These are phyloP conservation scores for Montipora sp. DNA, from an alignment of 64 coral and sea anemone species.

Conservation along the genomic window DNA sequence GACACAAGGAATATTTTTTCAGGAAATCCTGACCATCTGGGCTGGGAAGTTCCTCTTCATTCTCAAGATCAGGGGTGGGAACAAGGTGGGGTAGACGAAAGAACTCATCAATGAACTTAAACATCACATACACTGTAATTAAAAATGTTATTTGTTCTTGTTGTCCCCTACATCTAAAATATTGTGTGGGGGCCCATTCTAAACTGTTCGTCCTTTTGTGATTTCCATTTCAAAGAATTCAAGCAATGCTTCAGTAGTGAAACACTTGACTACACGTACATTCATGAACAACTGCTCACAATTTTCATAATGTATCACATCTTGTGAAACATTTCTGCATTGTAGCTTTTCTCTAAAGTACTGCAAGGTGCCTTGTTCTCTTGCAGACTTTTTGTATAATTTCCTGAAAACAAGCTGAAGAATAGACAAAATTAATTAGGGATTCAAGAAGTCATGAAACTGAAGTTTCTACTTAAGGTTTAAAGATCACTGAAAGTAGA, in stretches of 20 bases:
- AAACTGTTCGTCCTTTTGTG: background rate
- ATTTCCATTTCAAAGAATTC: background rate
- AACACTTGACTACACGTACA: background rate
- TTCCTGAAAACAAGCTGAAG: constrained; percentile 12
- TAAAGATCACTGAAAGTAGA: too few species aligned
- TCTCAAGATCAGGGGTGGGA: background rate
- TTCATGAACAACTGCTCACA: constrained; percentile 10
- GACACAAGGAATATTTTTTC: background rate
- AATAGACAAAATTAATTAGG: background rate
- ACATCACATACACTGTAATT: background rate
- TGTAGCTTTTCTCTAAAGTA: background rate
- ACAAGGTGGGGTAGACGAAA: background rate
- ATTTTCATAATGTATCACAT: constrained; percentile 1
- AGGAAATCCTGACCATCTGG: background rate
- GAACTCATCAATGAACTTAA: constrained; percentile 40
- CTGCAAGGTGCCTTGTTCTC: background rate
- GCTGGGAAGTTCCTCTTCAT: background rate
- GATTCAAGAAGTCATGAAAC: background rate
- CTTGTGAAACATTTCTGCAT: background rate
- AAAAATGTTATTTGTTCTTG: background rate
- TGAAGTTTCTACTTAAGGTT: background rate
- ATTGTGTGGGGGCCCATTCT: constrained; percentile 1
- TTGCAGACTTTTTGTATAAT: background rate
- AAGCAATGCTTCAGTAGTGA: constrained; percentile 2
- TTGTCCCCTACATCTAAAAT: constrained; percentile 17